Evolutionary conservation across 2,888 invertebrate species (phyloP), one percentile per base, ranked within the genome.

Genomic region (Hemaris fuciformis): DNA sequence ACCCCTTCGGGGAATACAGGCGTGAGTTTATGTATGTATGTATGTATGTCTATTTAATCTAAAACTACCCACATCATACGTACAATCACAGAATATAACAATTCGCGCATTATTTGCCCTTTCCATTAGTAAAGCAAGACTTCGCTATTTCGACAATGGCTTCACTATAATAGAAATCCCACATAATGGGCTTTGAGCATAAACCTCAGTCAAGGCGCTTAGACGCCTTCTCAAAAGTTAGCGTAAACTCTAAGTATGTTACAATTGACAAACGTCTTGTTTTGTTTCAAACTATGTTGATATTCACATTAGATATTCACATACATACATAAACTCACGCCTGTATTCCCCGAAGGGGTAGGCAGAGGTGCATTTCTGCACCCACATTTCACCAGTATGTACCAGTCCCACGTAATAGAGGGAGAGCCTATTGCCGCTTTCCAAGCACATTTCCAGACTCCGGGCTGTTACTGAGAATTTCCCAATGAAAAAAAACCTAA

Each of bases 111-210:
- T 60, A 60, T 60, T 60, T 53, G 57, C 57, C 65, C 70, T 67
- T 79, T 79, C 82, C 81, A 82, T 81, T 81, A 82, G 78, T 59
- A 62, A 67, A 69, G 74, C 68, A 71, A 72, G 73, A 67, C 62
- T 75, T 72, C 57, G 66, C 74, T 73, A 68, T 79, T 79, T 75
- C 66, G 70, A 69, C 75, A 75, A 78, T 75, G 72, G 74, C 23
- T 62, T 5, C 59, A 61, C 63, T 66, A 70, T 70, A 71, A 75
- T 69, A 73, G 69, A 66, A 71, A 68, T 63, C 63, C 67, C 58
- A 59, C 64, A 67, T 74, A 73, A 77, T 74, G 71, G 70, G 57
- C 48, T 15, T 53, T 38, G 31, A 45, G 57, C 59, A 62, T 62
- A 64, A 61, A 62, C 48, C 60, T 53, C 8, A 34, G 27, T 31